Conservation (phyloP, 1,140 invertebrate genomes). For the Drosophila mojavensis region DNA sequence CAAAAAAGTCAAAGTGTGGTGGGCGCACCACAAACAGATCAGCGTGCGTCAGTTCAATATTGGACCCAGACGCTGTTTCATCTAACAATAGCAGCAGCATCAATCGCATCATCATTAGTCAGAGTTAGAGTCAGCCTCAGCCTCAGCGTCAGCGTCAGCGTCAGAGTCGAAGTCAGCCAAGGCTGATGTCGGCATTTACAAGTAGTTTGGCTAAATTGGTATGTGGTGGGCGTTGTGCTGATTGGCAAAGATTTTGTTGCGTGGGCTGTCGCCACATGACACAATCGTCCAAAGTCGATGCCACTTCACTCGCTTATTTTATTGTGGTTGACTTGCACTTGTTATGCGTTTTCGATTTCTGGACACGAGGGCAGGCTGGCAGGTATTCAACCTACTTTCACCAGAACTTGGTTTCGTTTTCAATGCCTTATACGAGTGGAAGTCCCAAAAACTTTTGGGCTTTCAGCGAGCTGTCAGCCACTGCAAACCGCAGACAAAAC, state of each 20-base stretch:
- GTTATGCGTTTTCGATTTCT: conserved; percentile 70
- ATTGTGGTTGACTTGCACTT: conserved; percentile 62
- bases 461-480: conserved; percentile 23
- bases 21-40: conserved; percentile 42
- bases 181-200: conserved; percentile 43
- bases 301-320: conserved; percentile 29
- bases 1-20: conserved; percentile 51
- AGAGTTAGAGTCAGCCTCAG: conserved; percentile 22
- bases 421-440: conserved; percentile 61
- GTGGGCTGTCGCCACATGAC: conserved; percentile 56
- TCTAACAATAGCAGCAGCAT: conserved; percentile 11
- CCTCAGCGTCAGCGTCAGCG: too few species aligned
- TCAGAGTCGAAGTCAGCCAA: conserved; percentile 24
- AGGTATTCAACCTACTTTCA: conserved; percentile 66
- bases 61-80: conserved; percentile 7
- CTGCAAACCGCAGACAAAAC: conserved; percentile 30
- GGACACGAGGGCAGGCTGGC: conserved; percentile 43
- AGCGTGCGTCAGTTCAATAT: conserved; percentile 21
- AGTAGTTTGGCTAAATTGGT: conserved; percentile 48
- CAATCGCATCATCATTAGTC: conserved; percentile 47
- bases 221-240: conserved; percentile 37
- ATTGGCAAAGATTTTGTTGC: conserved; percentile 38
- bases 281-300: conserved; percentile 51
- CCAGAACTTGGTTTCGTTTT: conserved; percentile 78
- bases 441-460: conserved; percentile 36